phyloP scores from a whole-genome alignment of 2,888 invertebrate species.

The Parasteatoda lunata region DNA sequence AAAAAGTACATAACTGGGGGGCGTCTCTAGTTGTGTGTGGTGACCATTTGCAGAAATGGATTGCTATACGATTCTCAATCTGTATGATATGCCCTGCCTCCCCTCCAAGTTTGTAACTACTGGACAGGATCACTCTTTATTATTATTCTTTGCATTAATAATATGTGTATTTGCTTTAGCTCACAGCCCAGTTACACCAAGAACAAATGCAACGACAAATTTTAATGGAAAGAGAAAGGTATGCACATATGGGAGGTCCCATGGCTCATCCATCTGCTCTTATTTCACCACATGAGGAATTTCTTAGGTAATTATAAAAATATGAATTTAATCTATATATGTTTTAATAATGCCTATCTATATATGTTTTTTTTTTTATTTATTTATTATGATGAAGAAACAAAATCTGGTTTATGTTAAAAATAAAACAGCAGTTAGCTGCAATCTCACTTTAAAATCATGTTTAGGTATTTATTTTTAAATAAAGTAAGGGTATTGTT shows the following conservation, averaged over 20 bases:
- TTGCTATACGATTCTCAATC: too few species aligned
- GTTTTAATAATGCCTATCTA: neutral
- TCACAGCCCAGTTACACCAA: slow-evolving; percentile 73
- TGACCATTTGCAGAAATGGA: too few species aligned
- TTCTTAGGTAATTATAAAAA: slow-evolving; percentile 58
- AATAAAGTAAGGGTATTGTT: too few species aligned
- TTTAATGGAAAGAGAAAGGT: slow-evolving; percentile 74
- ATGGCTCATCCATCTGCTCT: slow-evolving; percentile 68
- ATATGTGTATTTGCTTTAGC: slow-evolving; percentile 70
- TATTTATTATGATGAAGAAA: neutral
- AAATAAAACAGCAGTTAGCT: too few species aligned
- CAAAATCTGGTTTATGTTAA: neutral
- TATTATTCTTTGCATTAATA: neutral
- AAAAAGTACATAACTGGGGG: too few species aligned
- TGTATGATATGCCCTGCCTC: too few species aligned
- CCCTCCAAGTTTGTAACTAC: too few species aligned
- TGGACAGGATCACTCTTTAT: neutral
- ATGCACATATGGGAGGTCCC: slow-evolving; percentile 68
- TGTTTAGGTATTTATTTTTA: too few species aligned
- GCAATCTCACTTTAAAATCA: too few species aligned
- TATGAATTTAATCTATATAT: neutral
- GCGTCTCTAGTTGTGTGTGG: too few species aligned
- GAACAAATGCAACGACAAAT: slow-evolving; percentile 74
- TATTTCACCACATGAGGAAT: slow-evolving; percentile 69
- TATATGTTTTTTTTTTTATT: neutral